Evolutionary conservation across 2,113 vertebrate species (phyloP).

Genomic region (Tautogolabrus adspersus): DNA sequence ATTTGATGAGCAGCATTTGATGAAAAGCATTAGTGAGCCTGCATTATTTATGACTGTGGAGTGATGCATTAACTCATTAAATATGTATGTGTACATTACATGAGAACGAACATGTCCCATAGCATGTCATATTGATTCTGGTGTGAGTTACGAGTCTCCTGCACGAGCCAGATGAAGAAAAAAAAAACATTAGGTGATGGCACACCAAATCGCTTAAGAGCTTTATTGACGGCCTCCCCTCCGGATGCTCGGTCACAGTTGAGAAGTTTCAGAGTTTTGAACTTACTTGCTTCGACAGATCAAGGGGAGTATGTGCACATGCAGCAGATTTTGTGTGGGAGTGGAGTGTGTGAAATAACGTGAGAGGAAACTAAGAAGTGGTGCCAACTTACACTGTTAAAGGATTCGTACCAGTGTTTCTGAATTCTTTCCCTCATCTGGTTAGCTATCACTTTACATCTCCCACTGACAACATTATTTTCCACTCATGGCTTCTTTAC

Average conservation of each 20-base stretch:
- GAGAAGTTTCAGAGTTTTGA: constrained; percentile 55
- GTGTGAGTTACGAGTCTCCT: constrained; percentile 72
- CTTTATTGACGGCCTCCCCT: constrained; percentile 49
- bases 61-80: constrained; percentile 83
- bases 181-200: constrained; percentile 67
- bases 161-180: constrained; percentile 59
- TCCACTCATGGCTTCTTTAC: constrained; percentile 55
- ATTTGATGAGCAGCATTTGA: constrained; percentile 81
- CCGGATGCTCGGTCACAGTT: constrained; percentile 49
- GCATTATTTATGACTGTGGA: constrained; percentile 78
- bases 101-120: constrained; percentile 76
- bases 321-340: constrained; percentile 71
- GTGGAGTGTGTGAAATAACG: constrained; percentile 63
- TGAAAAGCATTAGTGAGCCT: constrained; percentile 75
- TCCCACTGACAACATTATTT: constrained; percentile 60
- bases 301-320: constrained; percentile 50
- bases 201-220: constrained; percentile 67
- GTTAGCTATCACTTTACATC: constrained; percentile 62
- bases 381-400: constrained; percentile 57
- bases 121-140: constrained; percentile 80
- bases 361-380: constrained; percentile 51
- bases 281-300: constrained; percentile 54
- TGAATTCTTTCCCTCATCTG: constrained; percentile 72
- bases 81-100: constrained; percentile 81
- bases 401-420: constrained; percentile 45